phyloP scores from a whole-genome alignment of 23 tunicate species.

The Trididemnum clinides region DNA sequence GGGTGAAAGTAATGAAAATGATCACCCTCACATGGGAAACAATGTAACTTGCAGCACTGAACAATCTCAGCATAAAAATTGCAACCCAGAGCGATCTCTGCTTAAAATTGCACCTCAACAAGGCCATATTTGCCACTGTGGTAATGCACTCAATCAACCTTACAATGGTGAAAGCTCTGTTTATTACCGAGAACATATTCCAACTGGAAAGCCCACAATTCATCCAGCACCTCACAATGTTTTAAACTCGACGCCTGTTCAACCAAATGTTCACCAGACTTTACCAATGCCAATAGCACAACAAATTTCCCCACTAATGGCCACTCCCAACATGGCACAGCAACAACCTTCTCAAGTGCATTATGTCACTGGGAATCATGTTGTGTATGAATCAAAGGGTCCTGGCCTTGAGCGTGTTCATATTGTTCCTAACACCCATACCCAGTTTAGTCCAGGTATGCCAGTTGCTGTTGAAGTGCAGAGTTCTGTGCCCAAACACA shows the following conservation, averaged over 20 bases:
- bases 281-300: background rate
- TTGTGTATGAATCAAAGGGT: slow-evolving; percentile 16
- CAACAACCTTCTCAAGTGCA: background rate
- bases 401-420: background rate
- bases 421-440: slow-evolving; percentile 14
- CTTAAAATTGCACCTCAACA: background rate
- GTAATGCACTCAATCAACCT: slow-evolving; percentile 11
- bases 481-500: background rate
- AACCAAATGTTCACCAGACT: background rate
- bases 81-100: background rate
- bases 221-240: background rate
- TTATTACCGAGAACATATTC: background rate
- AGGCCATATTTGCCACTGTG: slow-evolving; percentile 25
- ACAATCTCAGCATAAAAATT: background rate
- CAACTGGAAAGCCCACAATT: background rate
- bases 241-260: background rate
- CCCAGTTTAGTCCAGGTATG: background rate
- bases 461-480: slow-evolving; percentile 1
- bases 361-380: slow-evolving; percentile 14
- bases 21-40: background rate
- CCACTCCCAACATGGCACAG: background rate
- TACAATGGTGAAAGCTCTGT: background rate
- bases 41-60: background rate
- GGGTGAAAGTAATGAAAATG: background rate
- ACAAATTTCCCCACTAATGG: background rate